Percentiles rank a stretch among this genome's conserved stretches.
phyloP scores from a whole-genome alignment of 2,797 vertebrate species.

The Mycteria americana region DNA sequence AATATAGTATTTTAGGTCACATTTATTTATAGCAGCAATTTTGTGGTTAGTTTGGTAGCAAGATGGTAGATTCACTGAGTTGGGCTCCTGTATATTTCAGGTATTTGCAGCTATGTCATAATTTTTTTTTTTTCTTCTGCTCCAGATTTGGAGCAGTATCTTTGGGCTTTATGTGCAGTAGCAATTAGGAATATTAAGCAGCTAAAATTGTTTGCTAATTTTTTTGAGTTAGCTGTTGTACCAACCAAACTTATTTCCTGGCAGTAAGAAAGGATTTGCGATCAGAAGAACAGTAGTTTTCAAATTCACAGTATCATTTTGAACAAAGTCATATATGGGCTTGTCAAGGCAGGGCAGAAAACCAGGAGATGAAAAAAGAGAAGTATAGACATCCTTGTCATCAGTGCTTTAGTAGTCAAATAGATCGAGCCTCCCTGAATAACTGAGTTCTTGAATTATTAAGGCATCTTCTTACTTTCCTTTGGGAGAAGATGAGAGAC shows the following conservation, averaged over 20 bases:
- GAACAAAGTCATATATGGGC: neutral
- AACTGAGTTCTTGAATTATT: slow-evolving; percentile 41
- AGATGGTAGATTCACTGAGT: neutral
- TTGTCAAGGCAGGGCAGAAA: neutral
- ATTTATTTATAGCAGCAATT: neutral
- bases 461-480: neutral
- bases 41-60: neutral
- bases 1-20: neutral
- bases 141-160: neutral
- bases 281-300: neutral
- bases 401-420: neutral
- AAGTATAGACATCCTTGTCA: neutral
- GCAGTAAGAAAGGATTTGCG: neutral
- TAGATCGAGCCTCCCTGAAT: neutral
- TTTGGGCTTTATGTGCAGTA: neutral
- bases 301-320: neutral
- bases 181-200: neutral
- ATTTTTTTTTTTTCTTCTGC: neutral
- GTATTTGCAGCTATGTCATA: neutral
- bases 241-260: neutral
- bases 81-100: neutral
- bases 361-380: neutral
- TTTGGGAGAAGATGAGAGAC: neutral
- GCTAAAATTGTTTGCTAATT: neutral
- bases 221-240: neutral